phyloP scores from a whole-genome alignment of 2,888 invertebrate genomes.

The Linnaemya tessellans region DNA sequence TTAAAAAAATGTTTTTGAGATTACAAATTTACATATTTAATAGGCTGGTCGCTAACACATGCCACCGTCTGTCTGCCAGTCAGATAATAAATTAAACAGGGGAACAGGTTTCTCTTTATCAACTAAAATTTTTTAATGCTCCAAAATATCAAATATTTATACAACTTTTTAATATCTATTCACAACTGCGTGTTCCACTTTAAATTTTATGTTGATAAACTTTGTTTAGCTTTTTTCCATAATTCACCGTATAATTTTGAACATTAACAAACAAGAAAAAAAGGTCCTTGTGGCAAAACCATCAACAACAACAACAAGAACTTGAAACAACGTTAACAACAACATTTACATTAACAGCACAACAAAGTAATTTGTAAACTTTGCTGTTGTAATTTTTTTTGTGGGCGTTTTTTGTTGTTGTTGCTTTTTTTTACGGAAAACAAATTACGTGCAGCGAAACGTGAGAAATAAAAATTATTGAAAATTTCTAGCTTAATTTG shows the following conservation, averaged over 20 bases:
- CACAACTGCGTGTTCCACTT: slow-evolving; percentile 2
- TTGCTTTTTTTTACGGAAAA: too few species aligned
- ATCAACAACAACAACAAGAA: not conserved
- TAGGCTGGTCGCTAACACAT: not conserved
- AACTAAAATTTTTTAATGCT: not conserved
- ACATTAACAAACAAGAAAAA: not conserved
- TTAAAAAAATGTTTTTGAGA: too few species aligned
- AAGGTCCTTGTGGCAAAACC: not conserved
- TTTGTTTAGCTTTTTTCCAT: not conserved
- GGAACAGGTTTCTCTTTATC: not conserved
- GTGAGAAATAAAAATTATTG: slow-evolving; percentile 60
- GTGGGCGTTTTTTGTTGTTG: not conserved
- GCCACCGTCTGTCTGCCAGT: not conserved
- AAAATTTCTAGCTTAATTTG: slow-evolving; percentile 49
- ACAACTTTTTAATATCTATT: slow-evolving; percentile 14
- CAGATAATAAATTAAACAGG: not conserved
- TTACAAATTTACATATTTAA: not conserved
- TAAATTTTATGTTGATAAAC: slow-evolving; percentile 15
- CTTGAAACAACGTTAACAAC: slow-evolving; percentile 1
- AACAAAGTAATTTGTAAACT: slow-evolving; percentile 41
- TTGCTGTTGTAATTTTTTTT: not conserved
- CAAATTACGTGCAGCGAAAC: slow-evolving; percentile 43
- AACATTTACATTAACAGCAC: slow-evolving; percentile 19
- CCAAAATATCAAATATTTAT: not conserved
- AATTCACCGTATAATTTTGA: not conserved